A percentile compares a stretch with the other conserved stretches of the same genome.
These are phyloP conservation scores for Lasioglossum oenotherae DNA, from an alignment of 2,888 invertebrate species.

Conservation along the genomic window DNA sequence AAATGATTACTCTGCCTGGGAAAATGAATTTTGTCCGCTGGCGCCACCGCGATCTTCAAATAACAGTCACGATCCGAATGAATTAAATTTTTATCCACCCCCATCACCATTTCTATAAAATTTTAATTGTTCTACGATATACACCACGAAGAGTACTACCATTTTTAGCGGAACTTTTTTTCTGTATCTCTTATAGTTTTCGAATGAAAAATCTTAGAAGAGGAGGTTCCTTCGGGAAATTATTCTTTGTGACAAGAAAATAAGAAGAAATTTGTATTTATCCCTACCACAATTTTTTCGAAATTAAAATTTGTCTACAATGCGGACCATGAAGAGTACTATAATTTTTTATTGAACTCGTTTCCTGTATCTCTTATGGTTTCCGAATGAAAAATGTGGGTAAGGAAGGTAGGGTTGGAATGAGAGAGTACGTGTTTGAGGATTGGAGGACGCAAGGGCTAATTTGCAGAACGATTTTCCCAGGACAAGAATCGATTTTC, in stretches of 20 bases:
- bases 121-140: not conserved
- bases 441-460: not conserved
- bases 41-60: not conserved
- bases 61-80: not conserved
- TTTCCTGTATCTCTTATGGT: not conserved
- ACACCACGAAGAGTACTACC: not conserved
- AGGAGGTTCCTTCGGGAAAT: not conserved
- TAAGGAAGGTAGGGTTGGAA: not conserved
- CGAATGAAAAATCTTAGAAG: not conserved
- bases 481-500: slow-evolving; percentile 56
- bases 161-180: not conserved
- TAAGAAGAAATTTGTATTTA: too few species aligned
- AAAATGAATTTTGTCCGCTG: not conserved
- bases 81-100: not conserved
- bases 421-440: not conserved
- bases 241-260: not conserved
- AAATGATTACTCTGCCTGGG: not conserved
- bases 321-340: not conserved
- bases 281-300: not conserved
- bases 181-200: too few species aligned
- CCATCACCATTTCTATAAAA: not conserved
- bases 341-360: too few species aligned
- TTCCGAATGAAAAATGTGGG: not conserved
- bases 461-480: slow-evolving; percentile 45
- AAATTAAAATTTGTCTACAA: not conserved